These are phyloP conservation scores for Drosophila mimica DNA, from an alignment of 2,888 invertebrate genomes.

Conservation along the genomic window DNA sequence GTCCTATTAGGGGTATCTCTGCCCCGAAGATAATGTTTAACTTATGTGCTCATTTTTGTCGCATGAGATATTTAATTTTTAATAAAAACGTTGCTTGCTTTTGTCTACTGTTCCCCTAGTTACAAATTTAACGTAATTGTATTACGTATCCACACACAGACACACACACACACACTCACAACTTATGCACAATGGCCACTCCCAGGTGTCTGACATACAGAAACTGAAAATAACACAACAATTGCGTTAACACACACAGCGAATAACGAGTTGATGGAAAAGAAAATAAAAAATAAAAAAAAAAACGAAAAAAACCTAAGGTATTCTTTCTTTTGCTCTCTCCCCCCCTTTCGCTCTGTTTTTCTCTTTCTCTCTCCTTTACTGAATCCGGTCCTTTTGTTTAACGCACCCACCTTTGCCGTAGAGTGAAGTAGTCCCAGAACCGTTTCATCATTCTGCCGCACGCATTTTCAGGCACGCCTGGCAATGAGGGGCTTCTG, in stretches of 20 bases:
- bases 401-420: slow-evolving; percentile 7
- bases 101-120: not conserved
- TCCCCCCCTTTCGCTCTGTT: not conserved
- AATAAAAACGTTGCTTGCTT: not conserved
- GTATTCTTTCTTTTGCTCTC: slow-evolving; percentile 37
- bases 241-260: slow-evolving; percentile 27
- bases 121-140: not conserved
- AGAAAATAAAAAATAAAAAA: slow-evolving; percentile 36
- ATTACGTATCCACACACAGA: not conserved
- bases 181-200: slow-evolving; percentile 17
- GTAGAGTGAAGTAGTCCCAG: slow-evolving; percentile 16
- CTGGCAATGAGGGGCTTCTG: slow-evolving; percentile 14
- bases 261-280: slow-evolving; percentile 36
- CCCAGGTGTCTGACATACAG: slow-evolving; percentile 43
- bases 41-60: too few species aligned
- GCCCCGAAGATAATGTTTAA: too few species aligned
- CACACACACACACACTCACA: slow-evolving; percentile 1
- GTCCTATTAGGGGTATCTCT: too few species aligned
- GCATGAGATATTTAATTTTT: not conserved
- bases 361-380: not conserved
- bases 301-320: slow-evolving; percentile 7
- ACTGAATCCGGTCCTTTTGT: slow-evolving; percentile 5
- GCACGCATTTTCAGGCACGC: slow-evolving; percentile 65
- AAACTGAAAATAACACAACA: slow-evolving; percentile 27
- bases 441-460: slow-evolving; percentile 38